Evolutionary conservation across 1,140 invertebrate species (phyloP).

Genomic region (Argopecten irradians): DNA sequence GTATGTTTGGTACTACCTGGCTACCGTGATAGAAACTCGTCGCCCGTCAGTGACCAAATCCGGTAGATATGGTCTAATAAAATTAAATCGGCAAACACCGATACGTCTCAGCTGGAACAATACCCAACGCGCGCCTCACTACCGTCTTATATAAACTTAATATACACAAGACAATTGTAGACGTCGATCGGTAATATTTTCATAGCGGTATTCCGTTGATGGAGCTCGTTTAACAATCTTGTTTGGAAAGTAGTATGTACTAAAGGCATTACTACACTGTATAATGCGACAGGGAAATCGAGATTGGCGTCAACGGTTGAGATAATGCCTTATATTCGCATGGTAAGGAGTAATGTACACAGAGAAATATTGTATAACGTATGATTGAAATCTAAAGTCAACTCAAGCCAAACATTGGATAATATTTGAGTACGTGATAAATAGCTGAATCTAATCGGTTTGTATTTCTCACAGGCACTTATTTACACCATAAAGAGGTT

Average conservation of each 20-base stretch:
- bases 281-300: background rate
- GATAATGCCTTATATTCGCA: conserved; percentile 7
- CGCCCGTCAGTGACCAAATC: background rate
- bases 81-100: background rate
- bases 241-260: background rate
- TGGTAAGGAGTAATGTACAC: background rate
- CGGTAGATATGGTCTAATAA: background rate
- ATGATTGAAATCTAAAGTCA: background rate
- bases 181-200: background rate
- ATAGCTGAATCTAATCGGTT: background rate
- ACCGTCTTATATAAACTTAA: background rate
- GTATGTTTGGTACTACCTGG: background rate
- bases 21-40: background rate
- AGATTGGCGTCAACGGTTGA: background rate
- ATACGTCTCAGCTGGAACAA: background rate
- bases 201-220: background rate
- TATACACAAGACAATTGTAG: background rate
- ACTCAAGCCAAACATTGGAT: conserved; percentile 14
- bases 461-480: background rate
- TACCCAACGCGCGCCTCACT: background rate
- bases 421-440: conserved; percentile 13
- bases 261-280: background rate
- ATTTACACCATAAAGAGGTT: background rate
- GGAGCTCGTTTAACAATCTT: background rate
- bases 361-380: background rate